Evolutionary conservation across 2,797 vertebrate species (phyloP).

Genomic region (Mormyrus hasselquistii): DNA sequence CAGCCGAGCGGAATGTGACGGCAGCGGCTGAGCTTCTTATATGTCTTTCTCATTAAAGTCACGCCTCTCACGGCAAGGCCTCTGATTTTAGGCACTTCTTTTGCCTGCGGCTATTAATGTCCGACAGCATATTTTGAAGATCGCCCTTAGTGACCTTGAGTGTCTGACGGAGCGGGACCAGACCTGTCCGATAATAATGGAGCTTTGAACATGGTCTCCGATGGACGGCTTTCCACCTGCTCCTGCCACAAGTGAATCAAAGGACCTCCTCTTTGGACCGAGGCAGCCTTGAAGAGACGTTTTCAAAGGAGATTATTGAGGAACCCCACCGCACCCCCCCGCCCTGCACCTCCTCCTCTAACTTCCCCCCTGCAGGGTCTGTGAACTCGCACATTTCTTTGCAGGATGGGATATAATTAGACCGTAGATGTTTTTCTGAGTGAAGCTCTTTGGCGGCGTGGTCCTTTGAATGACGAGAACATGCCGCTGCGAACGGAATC

Average conservation of each 20-base stretch:
- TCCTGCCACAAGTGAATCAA: conserved; percentile 6
- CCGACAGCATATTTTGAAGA: background rate
- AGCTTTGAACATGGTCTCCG: background rate
- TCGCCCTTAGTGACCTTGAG: background rate
- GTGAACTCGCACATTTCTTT: background rate
- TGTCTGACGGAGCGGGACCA: background rate
- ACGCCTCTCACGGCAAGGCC: background rate
- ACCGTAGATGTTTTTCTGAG: background rate
- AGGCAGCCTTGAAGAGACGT: background rate
- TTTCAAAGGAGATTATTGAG: background rate
- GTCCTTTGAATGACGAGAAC: background rate
- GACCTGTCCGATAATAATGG: background rate
- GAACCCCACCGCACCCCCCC: background rate
- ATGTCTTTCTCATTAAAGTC: background rate
- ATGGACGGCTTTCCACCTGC: background rate
- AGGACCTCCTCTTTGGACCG: background rate
- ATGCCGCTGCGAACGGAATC: background rate
- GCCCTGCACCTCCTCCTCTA: background rate
- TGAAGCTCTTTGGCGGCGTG: background rate
- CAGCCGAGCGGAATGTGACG: too few species aligned
- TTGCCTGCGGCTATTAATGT: background rate
- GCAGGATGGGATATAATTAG: background rate
- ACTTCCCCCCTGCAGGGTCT: background rate
- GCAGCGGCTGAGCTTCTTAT: background rate
- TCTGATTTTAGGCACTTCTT: background rate